phyloP scores from a whole-genome alignment of 2,113 vertebrate genomes.

The Leptosomus discolor region DNA sequence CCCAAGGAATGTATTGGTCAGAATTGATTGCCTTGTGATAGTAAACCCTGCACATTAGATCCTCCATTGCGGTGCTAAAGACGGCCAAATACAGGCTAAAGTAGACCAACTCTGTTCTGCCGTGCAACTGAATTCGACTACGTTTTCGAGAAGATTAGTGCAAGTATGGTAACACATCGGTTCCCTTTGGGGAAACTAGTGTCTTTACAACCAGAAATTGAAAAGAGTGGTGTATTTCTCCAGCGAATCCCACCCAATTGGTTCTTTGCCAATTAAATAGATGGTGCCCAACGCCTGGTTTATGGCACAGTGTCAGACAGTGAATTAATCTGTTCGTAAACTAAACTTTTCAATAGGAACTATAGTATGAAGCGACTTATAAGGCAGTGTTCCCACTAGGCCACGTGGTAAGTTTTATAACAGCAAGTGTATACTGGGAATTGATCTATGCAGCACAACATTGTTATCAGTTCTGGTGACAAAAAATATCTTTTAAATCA shows the following conservation, averaged over 20 bases:
- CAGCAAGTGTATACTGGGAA: background rate
- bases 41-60: constrained; percentile 1
- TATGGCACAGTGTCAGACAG: background rate
- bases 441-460: background rate
- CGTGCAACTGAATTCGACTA: background rate
- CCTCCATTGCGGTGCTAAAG: background rate
- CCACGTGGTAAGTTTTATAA: background rate
- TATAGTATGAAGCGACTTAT: background rate
- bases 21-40: constrained; percentile 19
- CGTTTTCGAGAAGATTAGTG: background rate
- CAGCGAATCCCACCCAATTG: background rate
- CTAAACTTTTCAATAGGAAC: background rate
- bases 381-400: background rate
- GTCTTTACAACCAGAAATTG: background rate
- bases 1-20: constrained; percentile 32
- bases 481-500: constrained; percentile 33
- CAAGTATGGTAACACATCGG: background rate
- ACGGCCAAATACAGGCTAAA: too few relatives aligned
- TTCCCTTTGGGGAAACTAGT: background rate
- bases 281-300: background rate
- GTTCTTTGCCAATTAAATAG: background rate
- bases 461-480: background rate
- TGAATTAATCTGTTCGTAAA: background rate
- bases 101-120: background rate
- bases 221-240: background rate